Evolutionary conservation across 2,888 invertebrate genomes (phyloP), one percentile per base, ranked within the genome.

Genomic region (Proisotoma minuta): DNA sequence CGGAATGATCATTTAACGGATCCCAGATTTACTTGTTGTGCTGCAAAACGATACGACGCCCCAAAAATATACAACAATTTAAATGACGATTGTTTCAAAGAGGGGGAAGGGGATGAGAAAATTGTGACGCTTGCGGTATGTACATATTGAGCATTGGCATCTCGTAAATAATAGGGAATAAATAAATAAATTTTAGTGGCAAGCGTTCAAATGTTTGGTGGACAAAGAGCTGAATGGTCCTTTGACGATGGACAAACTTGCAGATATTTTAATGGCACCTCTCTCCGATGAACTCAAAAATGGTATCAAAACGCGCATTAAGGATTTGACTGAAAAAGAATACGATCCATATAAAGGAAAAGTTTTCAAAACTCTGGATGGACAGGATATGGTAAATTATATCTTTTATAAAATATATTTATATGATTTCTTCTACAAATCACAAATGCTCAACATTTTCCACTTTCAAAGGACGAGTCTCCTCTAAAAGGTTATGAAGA

Each of bases 11-110:
- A 50, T 24, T 24, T 50, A 4, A 50, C 50, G 23, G 50, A 50
- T 20, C 20, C n/a, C 50, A 20, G n/a, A 4, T 50, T 50, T 24
- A 50, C 50, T 20, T 50, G 50, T 24, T 50, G 50, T n/a, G 50
- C 23, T 23, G 22, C 8, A 8, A 24, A 23, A 24, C 10, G 26
- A 24, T 50, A 50, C 23, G 26, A 50, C 26, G 20, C 26, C 23
- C 26, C 50, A 23, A 3, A 20, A 5, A 50, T 20, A 24, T 23
- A 50, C 8, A 10, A 24, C 8, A 8, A 18, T n/a, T 8, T 4
- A 23, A 24, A 50, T 5, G 8, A 34, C 34, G 8, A 15, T 34
- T 34, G 8, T 15, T 8, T 8, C 34, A 34, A 34, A 34, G 34
- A 10, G 34, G 34, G 34, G 8, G 34, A 8, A 8, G 15, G 15